These are phyloP conservation scores for Caenorhabditis wallacei DNA, from an alignment of 2,888 invertebrate species.

Conservation along the genomic window DNA sequence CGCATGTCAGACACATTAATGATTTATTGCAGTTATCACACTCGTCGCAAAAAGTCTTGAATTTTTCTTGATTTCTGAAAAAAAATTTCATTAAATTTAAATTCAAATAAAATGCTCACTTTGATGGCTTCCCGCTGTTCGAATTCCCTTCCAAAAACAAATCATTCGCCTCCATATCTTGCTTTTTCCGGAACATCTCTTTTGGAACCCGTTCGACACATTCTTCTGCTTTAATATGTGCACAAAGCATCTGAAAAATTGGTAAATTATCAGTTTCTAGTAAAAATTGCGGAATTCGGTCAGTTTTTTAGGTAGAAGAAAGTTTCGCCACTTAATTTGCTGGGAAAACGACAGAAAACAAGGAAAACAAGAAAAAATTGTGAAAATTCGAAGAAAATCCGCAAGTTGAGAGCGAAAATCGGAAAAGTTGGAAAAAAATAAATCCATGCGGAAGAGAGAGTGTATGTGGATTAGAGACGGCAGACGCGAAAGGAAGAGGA, in stretches of 20 bases:
- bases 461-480: conserved; percentile 7
- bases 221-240: conserved; percentile 41
- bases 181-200: conserved; percentile 55
- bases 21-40: conserved; percentile 80
- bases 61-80: conserved; percentile 41
- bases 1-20: conserved; percentile 90
- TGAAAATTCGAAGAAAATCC: conserved; percentile 18
- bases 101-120: conserved; percentile 11
- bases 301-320: conserved; percentile 4
- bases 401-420: conserved; percentile 26
- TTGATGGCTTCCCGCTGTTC: conserved; percentile 37
- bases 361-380: conserved; percentile 6
- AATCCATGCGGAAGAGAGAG: conserved; percentile 55
- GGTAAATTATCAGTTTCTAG: not conserved
- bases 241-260: conserved; percentile 52
- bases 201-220: conserved; percentile 51
- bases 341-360: conserved; percentile 14
- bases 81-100: not conserved
- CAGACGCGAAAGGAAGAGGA: conserved; percentile 27
- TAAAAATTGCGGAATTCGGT: conserved; percentile 30
- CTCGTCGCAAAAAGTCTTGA: conserved; percentile 66
- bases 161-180: conserved; percentile 38
- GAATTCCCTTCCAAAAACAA: conserved; percentile 44
- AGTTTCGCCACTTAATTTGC: conserved; percentile 43
- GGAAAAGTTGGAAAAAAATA: conserved; percentile 49